Evolutionary conservation across 2,888 invertebrate species (phyloP).

Genomic region (Hirtodrosophila cameraria): DNA sequence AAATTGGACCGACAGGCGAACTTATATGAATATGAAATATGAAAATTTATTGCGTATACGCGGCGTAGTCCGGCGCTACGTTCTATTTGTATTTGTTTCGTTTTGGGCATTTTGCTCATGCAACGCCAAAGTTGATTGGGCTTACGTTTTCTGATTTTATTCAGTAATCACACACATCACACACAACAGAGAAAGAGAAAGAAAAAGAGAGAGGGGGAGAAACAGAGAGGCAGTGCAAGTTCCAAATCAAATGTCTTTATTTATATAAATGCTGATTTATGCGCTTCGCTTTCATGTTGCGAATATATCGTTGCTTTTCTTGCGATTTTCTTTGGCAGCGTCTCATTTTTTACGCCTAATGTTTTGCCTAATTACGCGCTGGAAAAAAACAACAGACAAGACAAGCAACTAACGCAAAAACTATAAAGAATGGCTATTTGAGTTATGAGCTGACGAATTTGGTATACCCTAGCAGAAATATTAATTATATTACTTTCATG

Average conservation of each 20-base stretch:
- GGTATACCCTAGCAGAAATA: too few species aligned
- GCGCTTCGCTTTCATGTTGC: constrained; percentile 71
- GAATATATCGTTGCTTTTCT: constrained; percentile 47
- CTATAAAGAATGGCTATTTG: neutral
- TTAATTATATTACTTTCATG: too few species aligned
- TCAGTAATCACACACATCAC: constrained; percentile 19
- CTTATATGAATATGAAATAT: constrained; percentile 64
- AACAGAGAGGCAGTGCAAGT: constrained; percentile 36
- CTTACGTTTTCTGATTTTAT: constrained; percentile 44
- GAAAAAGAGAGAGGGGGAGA: constrained; percentile 3
- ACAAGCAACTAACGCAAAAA: constrained; percentile 1
- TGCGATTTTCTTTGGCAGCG: constrained; percentile 30
- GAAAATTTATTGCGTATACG: constrained; percentile 79
- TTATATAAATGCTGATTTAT: constrained; percentile 74
- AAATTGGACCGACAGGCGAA: neutral
- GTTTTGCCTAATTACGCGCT: constrained; percentile 68
- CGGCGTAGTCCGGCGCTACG: constrained; percentile 34
- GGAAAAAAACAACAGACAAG: constrained; percentile 48
- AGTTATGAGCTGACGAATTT: too few species aligned
- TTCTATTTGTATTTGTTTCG: constrained; percentile 19
- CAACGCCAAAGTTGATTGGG: constrained; percentile 68
- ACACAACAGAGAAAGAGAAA: neutral
- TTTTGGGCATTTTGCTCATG: constrained; percentile 52
- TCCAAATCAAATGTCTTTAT: constrained; percentile 73
- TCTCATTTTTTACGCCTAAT: constrained; percentile 58